phyloP scores from a whole-genome alignment of 2,797 vertebrate species.

The Enteromius fasciolatus region DNA sequence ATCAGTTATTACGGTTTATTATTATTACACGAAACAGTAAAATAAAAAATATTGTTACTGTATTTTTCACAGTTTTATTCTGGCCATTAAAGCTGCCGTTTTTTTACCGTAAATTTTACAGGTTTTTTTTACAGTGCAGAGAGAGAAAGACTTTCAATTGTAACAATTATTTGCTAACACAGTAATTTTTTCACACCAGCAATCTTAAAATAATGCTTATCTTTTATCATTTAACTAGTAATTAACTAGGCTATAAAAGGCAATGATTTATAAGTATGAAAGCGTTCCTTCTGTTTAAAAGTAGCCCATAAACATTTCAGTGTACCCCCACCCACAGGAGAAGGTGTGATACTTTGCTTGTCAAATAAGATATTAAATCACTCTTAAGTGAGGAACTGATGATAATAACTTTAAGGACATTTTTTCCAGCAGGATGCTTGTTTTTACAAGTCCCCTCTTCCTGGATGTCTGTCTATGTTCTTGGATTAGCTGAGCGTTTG shows the following conservation, averaged over 20 bases:
- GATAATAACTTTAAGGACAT: constrained; percentile 65
- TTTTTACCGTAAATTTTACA: too few relatives aligned
- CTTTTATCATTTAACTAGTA: not conserved
- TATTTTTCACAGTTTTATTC: too few relatives aligned
- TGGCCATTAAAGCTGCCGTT: too few relatives aligned
- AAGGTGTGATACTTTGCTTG: constrained; percentile 28
- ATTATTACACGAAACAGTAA: too few relatives aligned
- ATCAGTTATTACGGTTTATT: too few relatives aligned
- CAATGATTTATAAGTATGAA: constrained; percentile 2
- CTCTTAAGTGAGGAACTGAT: constrained; percentile 66
- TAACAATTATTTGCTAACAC: too few relatives aligned
- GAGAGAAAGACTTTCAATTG: too few relatives aligned
- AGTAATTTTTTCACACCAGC: too few relatives aligned
- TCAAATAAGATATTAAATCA: constrained; percentile 63
- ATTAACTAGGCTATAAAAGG: not conserved
- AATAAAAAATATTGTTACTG: too few relatives aligned
- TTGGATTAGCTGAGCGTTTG: constrained; percentile 70
- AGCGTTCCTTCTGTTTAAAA: constrained; percentile 9
- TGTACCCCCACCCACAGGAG: not conserved
- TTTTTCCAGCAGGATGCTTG: constrained; percentile 62
- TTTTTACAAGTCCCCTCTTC: constrained; percentile 74
- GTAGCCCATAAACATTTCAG: constrained; percentile 22
- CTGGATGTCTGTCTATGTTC: constrained; percentile 72
- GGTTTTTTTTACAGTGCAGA: too few relatives aligned
- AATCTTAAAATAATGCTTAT: too few relatives aligned